Percentiles rank a stretch among this genome's conserved stretches.
phyloP scores from a whole-genome alignment of 2,113 vertebrate genomes.

The Carassius carassius region DNA sequence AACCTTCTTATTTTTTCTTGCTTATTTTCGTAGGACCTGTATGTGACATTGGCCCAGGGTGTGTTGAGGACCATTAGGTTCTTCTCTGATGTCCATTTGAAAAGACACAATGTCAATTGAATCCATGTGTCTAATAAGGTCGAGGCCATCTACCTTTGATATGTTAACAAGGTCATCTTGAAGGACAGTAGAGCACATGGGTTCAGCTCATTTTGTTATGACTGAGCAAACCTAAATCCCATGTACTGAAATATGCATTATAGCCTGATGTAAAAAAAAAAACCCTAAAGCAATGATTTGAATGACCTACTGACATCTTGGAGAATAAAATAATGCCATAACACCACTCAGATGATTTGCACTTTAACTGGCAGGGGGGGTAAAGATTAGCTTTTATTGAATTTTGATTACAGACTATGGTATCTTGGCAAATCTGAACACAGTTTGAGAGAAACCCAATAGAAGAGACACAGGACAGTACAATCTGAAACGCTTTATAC shows the following conservation, averaged over 20 bases:
- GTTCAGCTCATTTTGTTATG: slow-evolving; percentile 7
- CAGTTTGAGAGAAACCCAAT: background rate
- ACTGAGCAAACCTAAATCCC: slow-evolving; percentile 5
- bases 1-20: slow-evolving; percentile 8
- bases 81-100: slow-evolving; percentile 26
- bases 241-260: background rate
- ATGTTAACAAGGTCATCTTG: slow-evolving; percentile 52
- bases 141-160: slow-evolving; percentile 34
- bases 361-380: no score
- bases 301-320: background rate
- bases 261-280: background rate
- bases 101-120: slow-evolving; percentile 48
- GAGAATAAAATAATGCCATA: background rate
- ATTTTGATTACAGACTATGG: background rate
- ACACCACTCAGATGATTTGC: background rate
- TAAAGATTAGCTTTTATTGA: background rate
- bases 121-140: slow-evolving; percentile 42
- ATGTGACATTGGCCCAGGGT: slow-evolving; percentile 6
- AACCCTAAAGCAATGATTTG: background rate
- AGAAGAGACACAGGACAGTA: no score
- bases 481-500: background rate
- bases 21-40: slow-evolving; percentile 25
- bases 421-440: background rate
- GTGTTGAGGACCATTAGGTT: background rate
- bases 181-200: slow-evolving; percentile 42